phyloP scores from a whole-genome alignment of 1,140 invertebrate species.

The Varroa destructor region DNA sequence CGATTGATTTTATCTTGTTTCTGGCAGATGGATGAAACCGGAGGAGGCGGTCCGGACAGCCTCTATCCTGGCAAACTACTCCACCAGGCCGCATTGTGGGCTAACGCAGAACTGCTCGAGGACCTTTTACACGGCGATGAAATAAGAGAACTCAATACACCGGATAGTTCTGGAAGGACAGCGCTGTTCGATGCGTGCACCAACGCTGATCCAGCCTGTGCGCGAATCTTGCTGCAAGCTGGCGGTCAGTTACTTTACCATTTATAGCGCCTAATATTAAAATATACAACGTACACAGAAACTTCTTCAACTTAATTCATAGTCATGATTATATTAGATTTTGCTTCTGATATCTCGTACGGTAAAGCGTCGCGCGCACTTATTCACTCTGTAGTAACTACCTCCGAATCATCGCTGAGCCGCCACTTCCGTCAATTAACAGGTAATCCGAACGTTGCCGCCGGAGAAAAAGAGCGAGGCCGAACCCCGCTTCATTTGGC shows the following conservation, averaged over 20 bases:
- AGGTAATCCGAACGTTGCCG: conserved; percentile 56
- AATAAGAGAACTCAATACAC: conserved; percentile 52
- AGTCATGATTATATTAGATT: too few species aligned
- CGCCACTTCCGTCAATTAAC: conserved; percentile 30
- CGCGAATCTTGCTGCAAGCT: conserved; percentile 54
- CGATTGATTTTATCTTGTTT: too few species aligned
- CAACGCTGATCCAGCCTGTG: conserved; percentile 66
- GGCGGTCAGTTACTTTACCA: conserved; percentile 45
- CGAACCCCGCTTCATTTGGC: conserved; percentile 66
- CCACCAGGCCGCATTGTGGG: conserved; percentile 68
- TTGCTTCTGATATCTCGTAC: too few species aligned
- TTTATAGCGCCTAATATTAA: neutral
- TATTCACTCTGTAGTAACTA: too few species aligned
- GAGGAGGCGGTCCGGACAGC: conserved; percentile 1
- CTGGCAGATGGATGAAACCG: conserved; percentile 6
- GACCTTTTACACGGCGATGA: conserved; percentile 60
- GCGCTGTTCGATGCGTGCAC: conserved; percentile 71
- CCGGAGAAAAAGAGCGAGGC: conserved; percentile 50
- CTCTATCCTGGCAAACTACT: conserved; percentile 39
- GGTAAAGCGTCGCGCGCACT: too few species aligned
- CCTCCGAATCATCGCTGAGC: neutral
- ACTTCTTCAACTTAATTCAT: too few species aligned
- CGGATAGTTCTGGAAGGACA: conserved; percentile 62
- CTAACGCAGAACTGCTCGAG: conserved; percentile 69
- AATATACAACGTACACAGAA: too few species aligned